Evolutionary conservation across 2,888 invertebrate genomes (phyloP).

Genomic region (Ditula angustiorana): DNA sequence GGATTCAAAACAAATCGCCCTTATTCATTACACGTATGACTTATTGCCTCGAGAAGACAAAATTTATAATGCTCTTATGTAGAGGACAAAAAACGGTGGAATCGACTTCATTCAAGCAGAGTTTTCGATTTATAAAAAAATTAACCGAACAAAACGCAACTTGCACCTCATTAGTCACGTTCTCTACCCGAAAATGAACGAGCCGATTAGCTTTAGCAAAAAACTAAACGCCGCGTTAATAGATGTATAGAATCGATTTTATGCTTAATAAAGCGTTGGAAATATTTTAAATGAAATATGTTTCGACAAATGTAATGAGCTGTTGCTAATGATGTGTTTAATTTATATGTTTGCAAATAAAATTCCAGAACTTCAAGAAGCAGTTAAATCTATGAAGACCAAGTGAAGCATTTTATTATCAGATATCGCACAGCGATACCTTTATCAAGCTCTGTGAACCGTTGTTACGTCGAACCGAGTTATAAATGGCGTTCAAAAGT

Average conservation of each 20-base stretch:
- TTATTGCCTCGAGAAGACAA: conserved; percentile 73
- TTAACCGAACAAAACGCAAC: conserved; percentile 60
- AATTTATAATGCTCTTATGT: conserved; percentile 79
- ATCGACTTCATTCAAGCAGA: conserved; percentile 59
- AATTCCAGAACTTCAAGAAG: conserved; percentile 51
- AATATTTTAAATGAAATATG: conserved; percentile 47
- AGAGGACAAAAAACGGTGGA: conserved; percentile 70
- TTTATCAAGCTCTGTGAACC: conserved; percentile 74
- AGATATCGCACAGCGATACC: conserved; percentile 77
- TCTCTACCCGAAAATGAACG: conserved; percentile 49
- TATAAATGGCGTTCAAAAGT: conserved; percentile 83
- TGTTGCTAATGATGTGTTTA: conserved; percentile 39
- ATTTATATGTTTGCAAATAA: background rate
- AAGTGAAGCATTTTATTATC: conserved; percentile 77
- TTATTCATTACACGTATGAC: conserved; percentile 86
- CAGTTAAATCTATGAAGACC: conserved; percentile 70
- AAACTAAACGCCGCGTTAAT: conserved; percentile 54
- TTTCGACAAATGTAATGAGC: conserved; percentile 47
- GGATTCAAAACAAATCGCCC: conserved; percentile 85
- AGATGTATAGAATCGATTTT: conserved; percentile 50
- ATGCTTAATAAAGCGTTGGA: conserved; percentile 55
- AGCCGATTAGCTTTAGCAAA: conserved; percentile 54
- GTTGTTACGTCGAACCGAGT: conserved; percentile 73
- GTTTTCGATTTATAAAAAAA: conserved; percentile 61
- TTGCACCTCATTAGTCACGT: conserved; percentile 80